Conservation (phyloP, 2,797 vertebrate genomes). For the Selene dorsalis region DNA sequence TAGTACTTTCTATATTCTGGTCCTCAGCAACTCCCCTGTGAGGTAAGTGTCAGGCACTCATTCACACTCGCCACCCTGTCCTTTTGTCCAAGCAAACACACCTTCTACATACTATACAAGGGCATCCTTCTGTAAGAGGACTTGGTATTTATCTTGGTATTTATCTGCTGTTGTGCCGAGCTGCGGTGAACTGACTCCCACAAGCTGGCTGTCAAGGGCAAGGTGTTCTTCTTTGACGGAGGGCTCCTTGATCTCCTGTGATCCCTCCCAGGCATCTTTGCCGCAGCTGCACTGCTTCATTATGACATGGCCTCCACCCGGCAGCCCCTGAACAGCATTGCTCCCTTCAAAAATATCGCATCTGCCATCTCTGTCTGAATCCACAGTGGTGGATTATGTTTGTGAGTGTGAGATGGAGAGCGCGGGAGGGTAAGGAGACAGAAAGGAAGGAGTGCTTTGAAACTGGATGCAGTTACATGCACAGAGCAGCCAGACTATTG, state of each 20-base stretch:
- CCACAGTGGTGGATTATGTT: slow-evolving; percentile 52
- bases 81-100: slow-evolving; percentile 34
- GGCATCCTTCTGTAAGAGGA: slow-evolving; percentile 3
- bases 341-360: slow-evolving; percentile 66
- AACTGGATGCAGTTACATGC: not conserved
- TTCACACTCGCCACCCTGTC: slow-evolving; percentile 22
- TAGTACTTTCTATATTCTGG: slow-evolving; percentile 3
- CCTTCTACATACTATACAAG: slow-evolving; percentile 42
- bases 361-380: slow-evolving; percentile 61
- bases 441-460: slow-evolving; percentile 31
- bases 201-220: slow-evolving; percentile 75
- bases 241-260: slow-evolving; percentile 78
- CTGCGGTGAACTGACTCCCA: slow-evolving; percentile 62
- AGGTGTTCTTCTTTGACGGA: slow-evolving; percentile 68
- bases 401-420: slow-evolving; percentile 34
- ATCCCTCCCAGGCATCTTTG: slow-evolving; percentile 72
- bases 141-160: slow-evolving; percentile 63
- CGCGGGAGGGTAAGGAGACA: slow-evolving; percentile 24
- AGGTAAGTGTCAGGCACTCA: slow-evolving; percentile 38
- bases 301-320: slow-evolving; percentile 71
- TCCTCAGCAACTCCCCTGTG: slow-evolving; percentile 14
- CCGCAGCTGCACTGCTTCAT: slow-evolving; percentile 74
- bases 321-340: slow-evolving; percentile 64
- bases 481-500: not conserved
- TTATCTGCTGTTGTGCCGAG: slow-evolving; percentile 66